These are phyloP conservation scores for Andrena marginata DNA, from an alignment of 2,888 invertebrate species.

Conservation along the genomic window DNA sequence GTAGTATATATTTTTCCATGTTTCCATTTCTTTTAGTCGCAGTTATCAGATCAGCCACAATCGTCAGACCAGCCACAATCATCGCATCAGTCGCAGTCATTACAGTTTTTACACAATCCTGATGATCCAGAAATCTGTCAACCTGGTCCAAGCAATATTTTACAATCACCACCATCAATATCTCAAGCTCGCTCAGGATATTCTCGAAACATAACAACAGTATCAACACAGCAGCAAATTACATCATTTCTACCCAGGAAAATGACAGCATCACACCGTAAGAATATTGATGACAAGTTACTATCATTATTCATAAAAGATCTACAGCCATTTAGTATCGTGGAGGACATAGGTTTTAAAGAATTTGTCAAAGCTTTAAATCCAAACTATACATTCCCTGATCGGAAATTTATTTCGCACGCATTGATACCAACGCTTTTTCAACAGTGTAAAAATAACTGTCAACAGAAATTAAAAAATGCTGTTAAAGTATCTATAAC, in stretches of 20 bases:
- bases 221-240: conserved; percentile 1
- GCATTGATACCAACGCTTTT: neutral
- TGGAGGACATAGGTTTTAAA: neutral
- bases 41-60: neutral
- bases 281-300: conserved; percentile 5
- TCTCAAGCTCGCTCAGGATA: neutral
- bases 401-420: neutral
- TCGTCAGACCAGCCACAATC: too few species aligned
- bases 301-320: conserved; percentile 1
- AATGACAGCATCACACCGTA: neutral
- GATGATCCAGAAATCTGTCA: neutral
- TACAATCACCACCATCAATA: neutral
- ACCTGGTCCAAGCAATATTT: neutral
- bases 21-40: too few species aligned
- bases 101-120: neutral
- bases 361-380: neutral
- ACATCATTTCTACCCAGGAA: neutral
- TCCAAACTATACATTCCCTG: neutral
- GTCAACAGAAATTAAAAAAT: conserved; percentile 7
- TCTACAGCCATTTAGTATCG: neutral
- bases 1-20: too few species aligned
- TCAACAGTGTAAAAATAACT: neutral
- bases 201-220: neutral
- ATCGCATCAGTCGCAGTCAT: neutral
- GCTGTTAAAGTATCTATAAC: neutral